Base-by-base conservation (phyloP, 2,888 invertebrate species). In the Unio pictorum region DNA sequence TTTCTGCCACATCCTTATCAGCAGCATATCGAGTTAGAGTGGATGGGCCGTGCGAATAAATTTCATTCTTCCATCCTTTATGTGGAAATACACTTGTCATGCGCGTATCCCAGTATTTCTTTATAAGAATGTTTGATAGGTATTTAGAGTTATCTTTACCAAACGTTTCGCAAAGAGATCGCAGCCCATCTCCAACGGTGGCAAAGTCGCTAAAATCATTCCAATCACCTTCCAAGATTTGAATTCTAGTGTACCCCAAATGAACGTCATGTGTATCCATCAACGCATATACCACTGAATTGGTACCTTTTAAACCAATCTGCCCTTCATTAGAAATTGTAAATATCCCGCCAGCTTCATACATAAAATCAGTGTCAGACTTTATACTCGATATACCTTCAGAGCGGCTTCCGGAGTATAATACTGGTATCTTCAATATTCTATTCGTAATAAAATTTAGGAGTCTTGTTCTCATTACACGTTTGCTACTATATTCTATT, bases 281-380 rank as follows among this genome's bases (percentile, higher is more conserved):
- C 3, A 67, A 23, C 20, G 56, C 45, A 6, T 18, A 18, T 15
- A 23, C 11, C 20, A 18, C 23, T 7, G 17, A 5, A 15, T 23
- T 17, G 26, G 6, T 7, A 54, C 18, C 8, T 11, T 30, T 20
- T 54, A n/a, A 3, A 5, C 63, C 5, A 17, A 55, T 55, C 55
- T 54, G 63, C 18, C 28, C 54, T n/a, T 18, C n/a, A 55, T 55
- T 61, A 45, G 20, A 23, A 28, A 45, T 18, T 55, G 59, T 61
- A 18, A 26, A 6, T 8, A 67, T 54, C 45, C 54, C 55, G 55
- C 4, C 3, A 2, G 61, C 54, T 67, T 67, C 66, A 28, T 54
- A 67, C 55, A 67, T 61, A 15, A 67, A 15, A 55, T 67, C 66
- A 1, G 61, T 67, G 55, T 67, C 66, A 8, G 66, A 67, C 18